Evolutionary conservation across 2,113 vertebrate genomes (phyloP).

Genomic region (Laticauda colubrina): DNA sequence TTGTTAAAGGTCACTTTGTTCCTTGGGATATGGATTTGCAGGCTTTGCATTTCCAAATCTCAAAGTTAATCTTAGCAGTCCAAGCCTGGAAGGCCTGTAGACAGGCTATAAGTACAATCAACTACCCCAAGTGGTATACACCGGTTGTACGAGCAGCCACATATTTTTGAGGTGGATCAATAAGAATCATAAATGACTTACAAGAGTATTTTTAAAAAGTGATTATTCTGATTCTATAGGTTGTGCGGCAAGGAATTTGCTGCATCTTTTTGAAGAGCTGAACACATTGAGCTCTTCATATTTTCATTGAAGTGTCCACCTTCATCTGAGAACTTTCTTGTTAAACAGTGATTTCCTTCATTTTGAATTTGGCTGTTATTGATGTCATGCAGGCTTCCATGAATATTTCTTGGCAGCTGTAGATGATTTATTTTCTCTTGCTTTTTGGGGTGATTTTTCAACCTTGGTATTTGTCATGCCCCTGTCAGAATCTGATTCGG

Average conservation of each 20-base stretch:
- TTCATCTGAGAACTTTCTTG: not conserved
- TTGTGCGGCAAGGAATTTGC: not conserved
- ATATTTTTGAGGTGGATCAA: not conserved
- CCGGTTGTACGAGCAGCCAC: not conserved
- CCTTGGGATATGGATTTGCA: not conserved
- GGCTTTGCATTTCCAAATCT: not conserved
- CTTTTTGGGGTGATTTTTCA: not conserved
- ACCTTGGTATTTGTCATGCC: not conserved
- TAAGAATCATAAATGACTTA: not conserved
- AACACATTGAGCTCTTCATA: not conserved
- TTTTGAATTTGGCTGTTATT: not conserved
- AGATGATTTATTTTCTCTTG: not conserved
- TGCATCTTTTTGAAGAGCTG: not conserved
- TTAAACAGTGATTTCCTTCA: not conserved
- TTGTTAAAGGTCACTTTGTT: not conserved
- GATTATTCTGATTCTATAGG: not conserved
- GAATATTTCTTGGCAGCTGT: not conserved
- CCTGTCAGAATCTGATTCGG: no score
- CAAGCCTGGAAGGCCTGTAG: not conserved
- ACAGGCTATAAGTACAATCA: not conserved
- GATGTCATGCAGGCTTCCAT: not conserved
- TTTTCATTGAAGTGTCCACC: not conserved
- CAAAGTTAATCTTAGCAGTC: not conserved
- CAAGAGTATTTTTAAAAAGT: not conserved
- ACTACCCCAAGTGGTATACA: not conserved